Conservation (phyloP, 2,113 vertebrate genomes). For the Rallus limicola region DNA sequence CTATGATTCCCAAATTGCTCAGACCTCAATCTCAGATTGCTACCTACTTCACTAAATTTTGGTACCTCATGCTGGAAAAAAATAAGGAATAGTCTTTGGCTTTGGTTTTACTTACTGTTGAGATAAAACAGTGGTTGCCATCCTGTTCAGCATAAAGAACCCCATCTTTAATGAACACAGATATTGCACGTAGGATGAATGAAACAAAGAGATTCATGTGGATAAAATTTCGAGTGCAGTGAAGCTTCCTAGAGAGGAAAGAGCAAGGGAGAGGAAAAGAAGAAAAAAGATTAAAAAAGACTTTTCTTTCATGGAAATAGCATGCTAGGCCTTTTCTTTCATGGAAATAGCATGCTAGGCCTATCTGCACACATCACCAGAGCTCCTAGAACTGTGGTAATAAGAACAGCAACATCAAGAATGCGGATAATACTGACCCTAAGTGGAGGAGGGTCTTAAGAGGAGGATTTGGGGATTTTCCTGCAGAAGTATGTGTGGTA, state of each 20-base stretch:
- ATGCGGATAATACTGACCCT: background rate
- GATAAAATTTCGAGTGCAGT: slow-evolving; percentile 98
- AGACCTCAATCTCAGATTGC: background rate
- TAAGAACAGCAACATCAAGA: background rate
- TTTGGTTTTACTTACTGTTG: slow-evolving; percentile 78
- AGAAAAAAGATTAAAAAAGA: background rate
- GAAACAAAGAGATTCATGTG: slow-evolving; percentile 99
- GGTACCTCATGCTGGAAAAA: background rate
- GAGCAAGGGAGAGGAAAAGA: background rate
- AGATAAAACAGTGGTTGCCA: slow-evolving; percentile 89
- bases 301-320: background rate
- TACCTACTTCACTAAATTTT: background rate
- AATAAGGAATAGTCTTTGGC: background rate
- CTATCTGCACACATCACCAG: background rate
- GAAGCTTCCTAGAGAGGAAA: slow-evolving; percentile 86
- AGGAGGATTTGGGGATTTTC: background rate
- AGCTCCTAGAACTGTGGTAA: background rate
- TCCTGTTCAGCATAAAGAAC: slow-evolving; percentile 92
- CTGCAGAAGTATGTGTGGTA: background rate
- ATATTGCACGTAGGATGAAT: slow-evolving; percentile 95
- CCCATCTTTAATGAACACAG: slow-evolving; percentile 96
- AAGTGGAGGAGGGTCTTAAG: background rate
- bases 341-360: background rate
- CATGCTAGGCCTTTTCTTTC: background rate
- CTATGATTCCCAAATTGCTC: background rate